Evolutionary conservation across 2,888 invertebrate species (phyloP).

Genomic region (Ichneumoninae sp.): DNA sequence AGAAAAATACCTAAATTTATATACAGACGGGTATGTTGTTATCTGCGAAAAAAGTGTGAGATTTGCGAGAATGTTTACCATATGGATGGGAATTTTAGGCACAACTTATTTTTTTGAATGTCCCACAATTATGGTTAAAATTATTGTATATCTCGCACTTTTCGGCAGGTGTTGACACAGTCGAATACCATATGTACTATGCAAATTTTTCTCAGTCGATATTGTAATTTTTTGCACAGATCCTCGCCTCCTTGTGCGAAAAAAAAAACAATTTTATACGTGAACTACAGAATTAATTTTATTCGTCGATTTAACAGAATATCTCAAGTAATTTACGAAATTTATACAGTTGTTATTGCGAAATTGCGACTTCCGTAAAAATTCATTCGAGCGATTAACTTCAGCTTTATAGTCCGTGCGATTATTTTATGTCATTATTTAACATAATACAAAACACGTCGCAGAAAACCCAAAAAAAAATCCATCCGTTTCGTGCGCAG

Average conservation of each 20-base stretch:
- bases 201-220: neutral
- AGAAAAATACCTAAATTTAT: neutral
- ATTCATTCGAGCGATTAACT: neutral
- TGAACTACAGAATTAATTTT: neutral
- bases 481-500: neutral
- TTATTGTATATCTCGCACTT: neutral
- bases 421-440: neutral
- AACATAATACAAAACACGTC: neutral
- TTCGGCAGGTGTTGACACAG: neutral
- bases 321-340: neutral
- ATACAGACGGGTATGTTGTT: too few relatives aligned
- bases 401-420: neutral
- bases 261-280: neutral
- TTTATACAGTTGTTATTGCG: neutral
- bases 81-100: neutral
- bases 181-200: neutral
- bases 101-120: neutral
- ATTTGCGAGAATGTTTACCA: neutral
- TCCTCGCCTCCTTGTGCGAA: neutral
- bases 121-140: neutral
- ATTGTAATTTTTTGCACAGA: neutral
- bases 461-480: neutral
- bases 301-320: neutral
- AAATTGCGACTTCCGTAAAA: neutral
- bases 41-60: neutral